Base-by-base conservation (phyloP, 2,888 invertebrate genomes). In the Agrotis segetum region DNA sequence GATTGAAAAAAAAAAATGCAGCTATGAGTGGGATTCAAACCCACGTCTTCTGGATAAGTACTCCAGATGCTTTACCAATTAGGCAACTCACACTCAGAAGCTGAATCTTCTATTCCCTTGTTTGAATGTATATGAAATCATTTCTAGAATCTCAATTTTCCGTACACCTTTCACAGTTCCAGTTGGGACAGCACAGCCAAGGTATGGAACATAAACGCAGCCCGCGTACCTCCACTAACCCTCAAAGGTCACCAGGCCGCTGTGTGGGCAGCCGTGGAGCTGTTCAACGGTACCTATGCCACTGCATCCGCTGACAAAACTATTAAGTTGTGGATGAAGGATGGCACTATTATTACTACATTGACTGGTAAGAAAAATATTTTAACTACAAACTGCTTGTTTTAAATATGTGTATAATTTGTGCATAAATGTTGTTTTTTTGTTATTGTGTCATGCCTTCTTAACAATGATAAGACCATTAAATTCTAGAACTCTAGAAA, bases 251-350 rank as follows among this genome's bases (percentile, higher is more conserved):
- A 98, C 87, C 96, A 97, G 79, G 98, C 98, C 17, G 98, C 99
- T 0, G 98, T 99, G 9, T 99, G 99, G 99, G 97, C 97, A 24
- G 96, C 97, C 0, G 91, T 96, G 74, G 98, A 97, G 90, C 94
- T 97, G 77, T 93, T 67, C 29, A 96, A 96, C 77, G 94, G 95
- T 1, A 94, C 93, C 44, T 97, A 98, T 83, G 97, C 98, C 1
- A 99, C 99, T 17, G 99, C 98, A 0, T 98, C 99, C 0, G 99
- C 99, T 19, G 99, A 99, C 93, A 99, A 98, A 93, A 97, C 97
- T 14, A 98, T 99, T 67, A 97, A 97, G 84, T 92, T 99, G 40
- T 99, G 99, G 99, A 97, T 96, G 80, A 96, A 96, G 67, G 95
- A 97, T 84, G 98, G 98, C 5, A 96, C 96, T 74, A 96, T 97